These are phyloP conservation scores for Tragulus kanchil DNA, from an alignment of 2,113 vertebrate genomes.

Conservation along the genomic window DNA sequence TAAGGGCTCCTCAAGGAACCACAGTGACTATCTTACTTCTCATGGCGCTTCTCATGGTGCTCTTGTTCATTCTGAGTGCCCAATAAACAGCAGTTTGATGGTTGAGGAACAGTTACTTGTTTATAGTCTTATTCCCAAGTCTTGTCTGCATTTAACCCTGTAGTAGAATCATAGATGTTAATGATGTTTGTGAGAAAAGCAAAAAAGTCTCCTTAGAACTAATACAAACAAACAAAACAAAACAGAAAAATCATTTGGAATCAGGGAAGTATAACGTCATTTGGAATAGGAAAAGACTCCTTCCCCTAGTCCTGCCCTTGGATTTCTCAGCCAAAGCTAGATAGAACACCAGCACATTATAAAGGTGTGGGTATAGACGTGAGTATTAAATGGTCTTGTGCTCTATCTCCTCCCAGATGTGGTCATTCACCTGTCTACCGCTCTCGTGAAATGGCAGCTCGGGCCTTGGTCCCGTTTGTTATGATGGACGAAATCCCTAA, in stretches of 20 bases:
- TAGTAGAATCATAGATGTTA: conserved; percentile 33
- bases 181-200: conserved; percentile 21
- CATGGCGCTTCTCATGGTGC: not conserved
- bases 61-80: not conserved
- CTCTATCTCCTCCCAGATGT: conserved; percentile 88
- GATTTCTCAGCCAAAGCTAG: not conserved
- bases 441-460: conserved; percentile 94
- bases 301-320: fast-evolving
- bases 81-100: not conserved
- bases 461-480: conserved; percentile 95
- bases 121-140: conserved; percentile 1
- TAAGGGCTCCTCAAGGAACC: not conserved
- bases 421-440: conserved; percentile 92
- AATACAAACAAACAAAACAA: not conserved
- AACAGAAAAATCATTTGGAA: not conserved
- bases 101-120: not conserved
- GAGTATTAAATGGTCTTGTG: not conserved
- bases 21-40: not conserved
- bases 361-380: not conserved
- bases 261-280: conserved; percentile 23
- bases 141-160: not conserved
- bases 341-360: not conserved
- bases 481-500: conserved; percentile 89
- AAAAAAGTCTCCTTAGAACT: conserved; percentile 27
- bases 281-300: conserved; percentile 17